Conservation (phyloP, 2,113 vertebrate genomes). For the Actenoides lindsayi region DNA sequence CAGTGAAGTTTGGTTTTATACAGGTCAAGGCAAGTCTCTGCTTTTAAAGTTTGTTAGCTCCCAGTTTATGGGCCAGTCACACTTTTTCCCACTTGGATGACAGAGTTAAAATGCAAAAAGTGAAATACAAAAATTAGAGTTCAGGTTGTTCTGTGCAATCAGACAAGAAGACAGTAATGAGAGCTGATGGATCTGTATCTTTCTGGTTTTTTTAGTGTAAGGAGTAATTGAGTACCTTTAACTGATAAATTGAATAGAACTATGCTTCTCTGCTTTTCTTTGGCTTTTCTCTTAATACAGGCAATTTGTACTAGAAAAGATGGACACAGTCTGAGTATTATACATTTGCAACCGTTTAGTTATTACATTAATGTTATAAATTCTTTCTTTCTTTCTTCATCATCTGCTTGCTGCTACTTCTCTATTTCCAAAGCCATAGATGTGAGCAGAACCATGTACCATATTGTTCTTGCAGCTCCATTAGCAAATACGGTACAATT, state of each 20-base stretch:
- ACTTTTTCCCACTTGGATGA: background rate
- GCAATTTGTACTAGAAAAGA: conserved; percentile 7
- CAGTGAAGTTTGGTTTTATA: background rate
- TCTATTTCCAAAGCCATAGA: background rate
- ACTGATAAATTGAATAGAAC: background rate
- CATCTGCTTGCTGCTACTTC: background rate
- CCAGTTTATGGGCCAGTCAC: background rate
- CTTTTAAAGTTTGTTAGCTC: background rate
- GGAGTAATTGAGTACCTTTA: background rate
- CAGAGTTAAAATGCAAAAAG: background rate
- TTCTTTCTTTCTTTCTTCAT: background rate
- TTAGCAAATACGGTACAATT: background rate
- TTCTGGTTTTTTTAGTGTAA: background rate
- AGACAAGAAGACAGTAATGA: background rate
- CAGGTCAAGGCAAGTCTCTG: background rate
- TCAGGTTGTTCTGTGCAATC: conserved; percentile 7
- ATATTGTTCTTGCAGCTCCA: background rate
- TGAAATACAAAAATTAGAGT: background rate
- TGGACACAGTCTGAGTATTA: background rate
- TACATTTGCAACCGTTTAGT: background rate
- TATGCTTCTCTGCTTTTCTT: background rate
- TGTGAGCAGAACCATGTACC: background rate
- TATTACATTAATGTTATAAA: background rate
- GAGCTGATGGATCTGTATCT: background rate
- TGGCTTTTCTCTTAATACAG: background rate